A percentile compares a stretch with the other conserved stretches of the same genome.
These are phyloP conservation scores for Ganaspis sp. DNA, from an alignment of 1,140 invertebrate species.

Conservation along the genomic window DNA sequence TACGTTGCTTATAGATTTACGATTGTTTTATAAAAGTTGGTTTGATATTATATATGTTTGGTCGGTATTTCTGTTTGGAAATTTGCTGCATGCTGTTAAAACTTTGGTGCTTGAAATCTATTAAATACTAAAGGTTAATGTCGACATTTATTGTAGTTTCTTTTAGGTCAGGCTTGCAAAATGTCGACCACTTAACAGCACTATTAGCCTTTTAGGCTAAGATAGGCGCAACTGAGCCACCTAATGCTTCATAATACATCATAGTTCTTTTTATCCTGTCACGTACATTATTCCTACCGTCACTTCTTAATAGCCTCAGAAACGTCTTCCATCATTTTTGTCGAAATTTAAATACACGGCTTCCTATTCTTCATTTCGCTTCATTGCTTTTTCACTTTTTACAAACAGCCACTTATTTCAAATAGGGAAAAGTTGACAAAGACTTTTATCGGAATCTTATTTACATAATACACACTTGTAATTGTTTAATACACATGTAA, in stretches of 20 bases:
- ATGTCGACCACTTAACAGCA: constrained; percentile 4
- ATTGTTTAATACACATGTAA: too few species aligned
- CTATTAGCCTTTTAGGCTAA: constrained; percentile 10
- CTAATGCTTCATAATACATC: background rate
- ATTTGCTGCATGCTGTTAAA: too few species aligned
- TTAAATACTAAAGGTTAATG: background rate
- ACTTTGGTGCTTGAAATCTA: background rate
- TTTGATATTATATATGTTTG: too few species aligned
- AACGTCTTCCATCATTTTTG: constrained; percentile 1
- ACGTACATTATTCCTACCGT: constrained; percentile 8
- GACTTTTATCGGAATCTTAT: too few species aligned
- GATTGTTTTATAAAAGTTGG: too few species aligned
- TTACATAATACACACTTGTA: too few species aligned
- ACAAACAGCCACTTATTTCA: background rate
- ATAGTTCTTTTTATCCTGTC: constrained; percentile 13
- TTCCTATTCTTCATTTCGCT: background rate
- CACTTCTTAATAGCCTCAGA: background rate
- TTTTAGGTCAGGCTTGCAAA: background rate
- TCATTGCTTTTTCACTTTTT: background rate
- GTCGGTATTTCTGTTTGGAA: too few species aligned
- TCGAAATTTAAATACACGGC: background rate
- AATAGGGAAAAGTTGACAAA: too few species aligned
- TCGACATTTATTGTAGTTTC: background rate
- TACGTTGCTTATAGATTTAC: too few species aligned
- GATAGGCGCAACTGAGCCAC: background rate